phyloP scores from a whole-genome alignment of 2,888 invertebrate species.

The Dione juno region DNA sequence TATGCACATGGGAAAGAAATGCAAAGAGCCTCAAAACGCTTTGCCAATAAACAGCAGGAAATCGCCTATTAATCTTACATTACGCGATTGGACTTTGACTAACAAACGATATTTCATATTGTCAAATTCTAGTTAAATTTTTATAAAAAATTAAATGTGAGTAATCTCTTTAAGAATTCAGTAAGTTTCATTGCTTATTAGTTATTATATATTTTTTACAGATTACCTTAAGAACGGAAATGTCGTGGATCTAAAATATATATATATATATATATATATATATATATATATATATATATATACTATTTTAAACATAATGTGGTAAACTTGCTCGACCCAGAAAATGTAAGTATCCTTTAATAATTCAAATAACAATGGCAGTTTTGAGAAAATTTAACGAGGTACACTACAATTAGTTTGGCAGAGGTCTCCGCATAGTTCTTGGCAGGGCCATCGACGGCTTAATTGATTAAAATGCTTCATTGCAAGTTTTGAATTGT shows the following conservation, averaged over 20 bases:
- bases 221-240: neutral
- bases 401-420: slow-evolving; percentile 48
- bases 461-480: slow-evolving; percentile 50
- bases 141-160: neutral
- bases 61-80: slow-evolving; percentile 27
- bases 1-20: neutral
- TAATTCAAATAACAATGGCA: slow-evolving; percentile 43
- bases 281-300: too few relatives aligned
- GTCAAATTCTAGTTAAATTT: neutral
- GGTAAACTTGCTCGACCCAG: slow-evolving; percentile 25
- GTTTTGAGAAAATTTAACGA: slow-evolving; percentile 45
- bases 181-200: neutral
- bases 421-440: slow-evolving; percentile 42
- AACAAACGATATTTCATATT: slow-evolving; percentile 6
- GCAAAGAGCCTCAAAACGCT: slow-evolving; percentile 20
- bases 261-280: too few relatives aligned
- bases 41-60: slow-evolving; percentile 24
- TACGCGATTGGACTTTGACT: slow-evolving; percentile 17
- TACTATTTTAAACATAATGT: neutral
- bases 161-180: neutral
- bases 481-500: slow-evolving; percentile 52
- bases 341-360: slow-evolving; percentile 42
- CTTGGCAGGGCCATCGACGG: slow-evolving; percentile 44
- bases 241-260: neutral
- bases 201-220: too few relatives aligned